A percentile compares a stretch with the other conserved stretches of the same genome.
Conservation (phyloP, 2,888 invertebrate species). For the Cerastis leucographa region DNA sequence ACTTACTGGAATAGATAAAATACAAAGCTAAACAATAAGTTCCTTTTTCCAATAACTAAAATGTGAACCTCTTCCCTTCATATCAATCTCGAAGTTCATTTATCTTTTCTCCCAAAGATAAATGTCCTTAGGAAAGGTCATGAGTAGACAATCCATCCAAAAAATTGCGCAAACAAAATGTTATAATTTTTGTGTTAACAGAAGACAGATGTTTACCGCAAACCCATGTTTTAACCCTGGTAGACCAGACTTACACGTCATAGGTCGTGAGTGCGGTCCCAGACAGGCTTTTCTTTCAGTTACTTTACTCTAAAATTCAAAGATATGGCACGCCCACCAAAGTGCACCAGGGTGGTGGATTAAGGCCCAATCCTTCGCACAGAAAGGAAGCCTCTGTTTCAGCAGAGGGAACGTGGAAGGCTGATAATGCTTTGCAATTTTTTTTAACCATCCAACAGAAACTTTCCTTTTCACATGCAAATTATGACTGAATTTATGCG, state of each 20-base stretch:
- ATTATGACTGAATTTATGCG: not conserved
- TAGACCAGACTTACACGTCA: not conserved
- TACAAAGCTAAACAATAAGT: constrained; percentile 12
- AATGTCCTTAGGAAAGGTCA: constrained; percentile 12
- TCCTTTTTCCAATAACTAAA: constrained; percentile 19
- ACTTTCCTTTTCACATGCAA: not conserved
- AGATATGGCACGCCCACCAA: not conserved
- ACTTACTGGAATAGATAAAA: constrained; percentile 12
- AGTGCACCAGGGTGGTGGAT: not conserved
- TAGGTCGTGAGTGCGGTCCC: not conserved
- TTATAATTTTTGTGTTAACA: not conserved
- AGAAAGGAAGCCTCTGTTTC: not conserved
- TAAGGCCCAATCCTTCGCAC: not conserved
- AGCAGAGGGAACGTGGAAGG: not conserved
- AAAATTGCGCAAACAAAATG: not conserved
- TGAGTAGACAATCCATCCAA: not conserved
- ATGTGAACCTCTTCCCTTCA: constrained; percentile 34
- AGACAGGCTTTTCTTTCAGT: not conserved
- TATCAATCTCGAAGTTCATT: constrained; percentile 36
- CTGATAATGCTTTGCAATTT: not conserved
- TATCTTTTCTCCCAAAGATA: constrained; percentile 35
- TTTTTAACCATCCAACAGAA: not conserved
- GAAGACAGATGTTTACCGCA: not conserved
- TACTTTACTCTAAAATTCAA: not conserved
- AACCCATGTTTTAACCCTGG: not conserved